Evolutionary conservation across 2,888 invertebrate genomes (phyloP).

Genomic region (Hemaris fuciformis): DNA sequence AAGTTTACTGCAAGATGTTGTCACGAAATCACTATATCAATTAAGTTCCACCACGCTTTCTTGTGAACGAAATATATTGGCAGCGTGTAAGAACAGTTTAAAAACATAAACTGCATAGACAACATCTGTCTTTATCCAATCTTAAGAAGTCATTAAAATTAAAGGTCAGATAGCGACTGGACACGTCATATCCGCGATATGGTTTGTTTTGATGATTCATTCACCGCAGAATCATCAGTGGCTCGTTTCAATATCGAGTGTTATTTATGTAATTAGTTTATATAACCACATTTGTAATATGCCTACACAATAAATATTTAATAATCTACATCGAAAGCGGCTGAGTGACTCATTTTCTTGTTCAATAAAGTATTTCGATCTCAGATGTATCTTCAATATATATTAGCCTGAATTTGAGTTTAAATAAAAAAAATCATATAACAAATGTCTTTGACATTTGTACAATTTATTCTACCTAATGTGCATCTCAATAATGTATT

Average conservation of each 20-base stretch:
- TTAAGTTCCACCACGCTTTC: no score
- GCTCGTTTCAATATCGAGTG: not conserved
- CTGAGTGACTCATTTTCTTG: not conserved
- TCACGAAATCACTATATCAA: no score
- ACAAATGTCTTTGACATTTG: no score
- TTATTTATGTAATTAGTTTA: conserved; percentile 10
- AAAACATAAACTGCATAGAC: no score
- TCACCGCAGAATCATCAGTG: conserved; percentile 23
- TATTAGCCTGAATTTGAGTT: no score
- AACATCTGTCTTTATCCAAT: not conserved
- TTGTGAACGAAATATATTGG: no score
- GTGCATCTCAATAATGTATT: no score
- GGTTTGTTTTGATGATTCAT: conserved; percentile 41
- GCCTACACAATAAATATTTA: not conserved
- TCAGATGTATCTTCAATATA: no score
- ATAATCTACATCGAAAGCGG: not conserved
- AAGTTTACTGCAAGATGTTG: no score
- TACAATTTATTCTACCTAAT: no score
- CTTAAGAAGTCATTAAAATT: not conserved
- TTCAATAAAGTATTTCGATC: not conserved
- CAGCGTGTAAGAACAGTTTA: no score
- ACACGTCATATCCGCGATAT: conserved; percentile 42
- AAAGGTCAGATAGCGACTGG: conserved; percentile 7
- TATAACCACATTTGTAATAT: not conserved
- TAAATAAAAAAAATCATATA: no score